A percentile compares a stretch with the other conserved stretches of the same genome.
Evolutionary conservation across 2,888 invertebrate genomes (phyloP).

Genomic region (Coelopa pilipes): DNA sequence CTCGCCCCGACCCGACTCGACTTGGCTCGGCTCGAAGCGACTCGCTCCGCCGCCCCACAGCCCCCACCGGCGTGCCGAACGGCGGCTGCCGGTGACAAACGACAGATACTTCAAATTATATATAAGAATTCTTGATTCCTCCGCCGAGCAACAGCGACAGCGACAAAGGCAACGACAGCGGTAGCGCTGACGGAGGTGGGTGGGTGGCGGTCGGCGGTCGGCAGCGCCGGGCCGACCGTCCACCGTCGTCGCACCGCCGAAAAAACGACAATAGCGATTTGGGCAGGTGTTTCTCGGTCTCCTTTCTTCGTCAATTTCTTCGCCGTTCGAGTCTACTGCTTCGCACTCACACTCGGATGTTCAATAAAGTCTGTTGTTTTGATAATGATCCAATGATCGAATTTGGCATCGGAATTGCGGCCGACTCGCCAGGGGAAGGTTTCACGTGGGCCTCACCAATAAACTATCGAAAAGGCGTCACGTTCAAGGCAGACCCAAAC

Average conservation of each 20-base stretch:
- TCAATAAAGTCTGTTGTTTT: slow-evolving; percentile 3
- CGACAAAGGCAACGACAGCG: background rate
- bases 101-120: no score
- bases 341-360: background rate
- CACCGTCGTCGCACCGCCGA: background rate
- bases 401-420: no score
- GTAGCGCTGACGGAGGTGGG: background rate
- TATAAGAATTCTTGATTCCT: no score
- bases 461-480: no score
- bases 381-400: no score
- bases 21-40: background rate
- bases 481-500: no score
- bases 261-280: slow-evolving; percentile 28
- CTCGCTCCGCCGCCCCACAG: background rate
- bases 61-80: background rate
- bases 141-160: background rate
- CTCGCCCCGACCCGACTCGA: background rate
- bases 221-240: background rate
- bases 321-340: background rate
- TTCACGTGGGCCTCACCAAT: no score
- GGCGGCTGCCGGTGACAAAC: no score
- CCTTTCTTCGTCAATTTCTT: background rate
- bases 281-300: slow-evolving; percentile 35
- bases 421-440: no score
- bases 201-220: no score